Base-by-base conservation (phyloP, 2,113 vertebrate species). In the Spheniscus mendiculus region DNA sequence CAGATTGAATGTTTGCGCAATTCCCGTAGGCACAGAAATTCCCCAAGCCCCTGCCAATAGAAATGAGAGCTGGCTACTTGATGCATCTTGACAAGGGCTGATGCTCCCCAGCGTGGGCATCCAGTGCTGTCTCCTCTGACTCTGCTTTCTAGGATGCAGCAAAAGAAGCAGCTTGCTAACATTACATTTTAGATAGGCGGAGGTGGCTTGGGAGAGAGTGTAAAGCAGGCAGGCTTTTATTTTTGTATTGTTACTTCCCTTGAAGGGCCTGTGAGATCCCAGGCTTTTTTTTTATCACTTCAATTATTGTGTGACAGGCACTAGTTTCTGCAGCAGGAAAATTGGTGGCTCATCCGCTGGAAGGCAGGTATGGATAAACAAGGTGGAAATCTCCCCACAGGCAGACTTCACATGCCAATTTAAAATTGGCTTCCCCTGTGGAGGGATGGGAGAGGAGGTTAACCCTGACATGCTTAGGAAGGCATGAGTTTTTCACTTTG, bases 1-100 rank as follows among this genome's bases (percentile, higher is more conserved):
- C 83, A 94, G 55, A 40, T 32, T 49, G 63, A 66, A 55, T 7
- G 56, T 88, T 45, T 63, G 50, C 58, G 59, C 69, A 15, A 26
- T 89, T 88, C 94, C 86, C 32, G 2, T 13, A 77, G 84, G 89
- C 82, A 27, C 76, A 73, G 89, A 87, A 96, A 94, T 96, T 96
- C 96, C 96, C 94, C 55, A 44, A 63, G 89, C 72, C 44, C 55
- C 89, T 95, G 93, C 84, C 89, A 70, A 1, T 10, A 49, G 83
- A 58, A 73, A 71, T 62, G 63, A 91, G 89, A 80, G 38, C 87
- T n/a, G 72, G 26, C 87, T 70, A 29, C 53, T 40, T 95, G 96
- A 93, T 84, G 72, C 13, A 27, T 63, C 63, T 25, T 95, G 96
- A 94, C 93, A 94, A 76, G 69, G 38, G 49, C 87, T 83, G 78